Conservation (phyloP, 2,797 vertebrate genomes). For the Staurois parvus region DNA sequence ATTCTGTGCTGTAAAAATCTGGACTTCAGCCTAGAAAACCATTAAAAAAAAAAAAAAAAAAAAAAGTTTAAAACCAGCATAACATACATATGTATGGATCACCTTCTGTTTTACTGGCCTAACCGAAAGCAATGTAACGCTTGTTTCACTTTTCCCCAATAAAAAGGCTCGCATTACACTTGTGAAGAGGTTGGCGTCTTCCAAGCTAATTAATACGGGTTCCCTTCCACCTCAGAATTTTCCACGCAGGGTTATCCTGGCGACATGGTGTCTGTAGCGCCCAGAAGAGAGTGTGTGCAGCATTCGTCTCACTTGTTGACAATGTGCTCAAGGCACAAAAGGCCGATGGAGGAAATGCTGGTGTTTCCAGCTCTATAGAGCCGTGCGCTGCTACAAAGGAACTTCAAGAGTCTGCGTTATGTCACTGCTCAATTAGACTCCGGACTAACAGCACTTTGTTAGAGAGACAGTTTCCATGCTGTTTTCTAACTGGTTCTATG, state of each 20-base stretch:
- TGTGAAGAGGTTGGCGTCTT: conserved; percentile 71
- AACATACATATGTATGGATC: conserved; percentile 70
- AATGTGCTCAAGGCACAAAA: conserved; percentile 67
- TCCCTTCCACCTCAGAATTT: conserved; percentile 79
- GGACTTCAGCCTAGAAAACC: conserved; percentile 75
- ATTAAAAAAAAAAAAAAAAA: conserved; percentile 69
- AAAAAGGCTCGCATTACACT: conserved; percentile 76
- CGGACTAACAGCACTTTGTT: conserved; percentile 74
- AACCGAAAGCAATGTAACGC: conserved; percentile 68
- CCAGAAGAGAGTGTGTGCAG: conserved; percentile 69
- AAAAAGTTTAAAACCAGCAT: conserved; percentile 66
- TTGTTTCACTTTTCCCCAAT: conserved; percentile 71
- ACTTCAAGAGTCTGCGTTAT: conserved; percentile 69
- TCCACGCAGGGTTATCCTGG: conserved; percentile 83
- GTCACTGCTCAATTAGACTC: conserved; percentile 75
- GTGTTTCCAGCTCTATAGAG: conserved; percentile 58
- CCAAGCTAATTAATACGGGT: conserved; percentile 74
- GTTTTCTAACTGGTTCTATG: conserved; percentile 62
- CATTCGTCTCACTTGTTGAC: conserved; percentile 67
- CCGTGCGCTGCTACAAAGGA: conserved; percentile 61
- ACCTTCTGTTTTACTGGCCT: conserved; percentile 74
- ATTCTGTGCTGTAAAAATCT: conserved; percentile 64
- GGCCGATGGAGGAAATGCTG: conserved; percentile 56
- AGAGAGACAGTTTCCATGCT: conserved; percentile 70
- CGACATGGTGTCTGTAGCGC: conserved; percentile 79